phyloP scores from a whole-genome alignment of 2,888 invertebrate genomes.

The Apodemia hepburni region DNA sequence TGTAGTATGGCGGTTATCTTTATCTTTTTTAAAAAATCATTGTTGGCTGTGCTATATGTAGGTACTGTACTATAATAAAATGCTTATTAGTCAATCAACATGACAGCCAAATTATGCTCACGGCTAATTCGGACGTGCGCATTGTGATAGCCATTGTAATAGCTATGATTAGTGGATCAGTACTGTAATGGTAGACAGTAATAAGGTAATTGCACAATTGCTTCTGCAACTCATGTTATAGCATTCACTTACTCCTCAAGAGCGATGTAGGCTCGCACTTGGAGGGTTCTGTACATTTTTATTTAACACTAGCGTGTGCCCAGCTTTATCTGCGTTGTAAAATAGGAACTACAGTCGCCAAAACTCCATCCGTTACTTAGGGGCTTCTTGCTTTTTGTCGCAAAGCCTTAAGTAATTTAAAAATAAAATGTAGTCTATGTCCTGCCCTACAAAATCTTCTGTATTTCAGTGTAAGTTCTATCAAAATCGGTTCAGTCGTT shows the following conservation, averaged over 20 bases:
- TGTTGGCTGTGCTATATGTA: not conserved
- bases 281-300: not conserved
- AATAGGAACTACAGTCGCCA: too few species aligned
- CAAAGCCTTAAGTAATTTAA: too few species aligned
- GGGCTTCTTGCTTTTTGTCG: too few species aligned
- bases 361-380: too few species aligned
- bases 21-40: too few species aligned
- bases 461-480: too few species aligned
- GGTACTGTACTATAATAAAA: not conserved
- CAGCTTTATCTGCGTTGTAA: too few species aligned
- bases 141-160: slow-evolving; percentile 12
- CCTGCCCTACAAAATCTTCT: too few species aligned
- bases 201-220: slow-evolving; percentile 13
- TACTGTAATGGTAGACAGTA: not conserved
- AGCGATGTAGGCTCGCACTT: not conserved
- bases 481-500: too few species aligned
- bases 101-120: slow-evolving; percentile 4
- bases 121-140: slow-evolving; percentile 1
- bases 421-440: too few species aligned
- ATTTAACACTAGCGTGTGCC: not conserved
- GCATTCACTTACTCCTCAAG: not conserved
- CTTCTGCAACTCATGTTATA: slow-evolving; percentile 13
- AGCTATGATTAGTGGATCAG: slow-evolving; percentile 10
- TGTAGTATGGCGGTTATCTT: too few species aligned
- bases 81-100: not conserved